These are phyloP conservation scores for Osmoderma eremita DNA, from an alignment of 2,888 invertebrate species.

Conservation along the genomic window DNA sequence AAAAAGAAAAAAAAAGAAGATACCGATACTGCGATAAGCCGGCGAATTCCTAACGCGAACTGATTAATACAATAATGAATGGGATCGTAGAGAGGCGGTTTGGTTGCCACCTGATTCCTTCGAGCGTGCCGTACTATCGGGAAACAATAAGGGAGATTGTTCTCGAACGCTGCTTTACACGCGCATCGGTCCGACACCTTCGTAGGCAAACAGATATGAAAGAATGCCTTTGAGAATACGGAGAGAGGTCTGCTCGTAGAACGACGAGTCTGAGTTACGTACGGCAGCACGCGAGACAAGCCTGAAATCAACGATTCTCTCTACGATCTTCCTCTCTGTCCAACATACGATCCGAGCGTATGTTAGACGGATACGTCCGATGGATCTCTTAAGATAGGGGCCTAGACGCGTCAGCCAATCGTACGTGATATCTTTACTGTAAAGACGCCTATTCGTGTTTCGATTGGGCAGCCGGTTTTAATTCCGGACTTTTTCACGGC, in stretches of 20 bases:
- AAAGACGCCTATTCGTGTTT: conserved; percentile 35
- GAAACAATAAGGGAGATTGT: conserved; percentile 47
- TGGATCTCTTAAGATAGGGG: conserved; percentile 34
- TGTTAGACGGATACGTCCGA: conserved; percentile 14
- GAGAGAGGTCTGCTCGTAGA: too few species aligned
- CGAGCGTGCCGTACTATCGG: conserved; percentile 29
- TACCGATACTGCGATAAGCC: conserved; percentile 12
- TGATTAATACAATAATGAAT: conserved; percentile 41
- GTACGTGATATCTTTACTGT: conserved; percentile 33
- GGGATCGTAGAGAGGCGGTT: conserved; percentile 23
- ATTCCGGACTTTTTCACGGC: conserved; percentile 28
- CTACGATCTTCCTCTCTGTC: conserved; percentile 39
- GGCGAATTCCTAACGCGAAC: conserved; percentile 35
- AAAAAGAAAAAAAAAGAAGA: conserved; percentile 34
- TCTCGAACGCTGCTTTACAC: conserved; percentile 36
- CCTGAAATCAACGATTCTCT: conserved; percentile 1
- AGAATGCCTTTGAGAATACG: conserved; percentile 57
- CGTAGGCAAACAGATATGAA: conserved; percentile 57
- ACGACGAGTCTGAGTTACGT: conserved; percentile 51
- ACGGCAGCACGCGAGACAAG: conserved; percentile 46
- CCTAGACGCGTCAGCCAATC: conserved; percentile 26
- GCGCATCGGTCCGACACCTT: conserved; percentile 55
- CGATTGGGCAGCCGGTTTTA: conserved; percentile 36
- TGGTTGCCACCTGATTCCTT: conserved; percentile 33
- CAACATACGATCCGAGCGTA: background rate